Evolutionary conservation across 1,140 invertebrate genomes (phyloP), one percentile per base, ranked within the genome.

Genomic region (Pissodes strobi): DNA sequence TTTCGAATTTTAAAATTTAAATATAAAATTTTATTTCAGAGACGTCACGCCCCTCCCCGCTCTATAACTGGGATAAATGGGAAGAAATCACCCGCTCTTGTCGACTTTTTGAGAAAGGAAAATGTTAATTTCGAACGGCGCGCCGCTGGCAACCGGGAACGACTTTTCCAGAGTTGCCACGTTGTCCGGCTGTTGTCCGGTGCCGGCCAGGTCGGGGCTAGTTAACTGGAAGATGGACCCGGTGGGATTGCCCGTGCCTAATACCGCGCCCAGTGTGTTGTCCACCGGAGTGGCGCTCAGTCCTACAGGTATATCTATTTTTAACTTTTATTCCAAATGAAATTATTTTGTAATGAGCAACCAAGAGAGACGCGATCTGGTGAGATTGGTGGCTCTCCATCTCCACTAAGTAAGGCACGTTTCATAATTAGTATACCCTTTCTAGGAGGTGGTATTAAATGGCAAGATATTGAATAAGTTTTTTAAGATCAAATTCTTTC

Each of bases 151-250:
- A 49, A 68, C 67, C 66, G 74, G 74, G 67, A 74, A 74, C 72
- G 77, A 78, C 57, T 78, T 77, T 69, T 70, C 74, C 48, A 76
- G 72, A 61, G 75, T 78, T 53, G 69, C 73, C 65, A 74, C 74
- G 60, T 69, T 78, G 64, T 74, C 77, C 15, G 76, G 74, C 22
- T 77, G 77, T 55, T 78, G 75, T 71, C 75, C 76, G 41, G 71
- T 76, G 27, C 74, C 75, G 18, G 74, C 74, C 17, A 51, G 76
- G 8, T 71, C 71, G 12, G 69, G 73, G 13, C 73, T 77, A 58
- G 72, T 77, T 58, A 78, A 77, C 55, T 78, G 77, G 77, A 78
- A 78, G 57, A 78, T 78, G 77, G 77, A 78, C 48, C 69, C 77
- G 39, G 76, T 77, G 57, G 77, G 77, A 13, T 56, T 75, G 43